phyloP scores from a whole-genome alignment of 30 jellyfish, hydroid and myxozoan genomes.

The Cassiopea xamachana region DNA sequence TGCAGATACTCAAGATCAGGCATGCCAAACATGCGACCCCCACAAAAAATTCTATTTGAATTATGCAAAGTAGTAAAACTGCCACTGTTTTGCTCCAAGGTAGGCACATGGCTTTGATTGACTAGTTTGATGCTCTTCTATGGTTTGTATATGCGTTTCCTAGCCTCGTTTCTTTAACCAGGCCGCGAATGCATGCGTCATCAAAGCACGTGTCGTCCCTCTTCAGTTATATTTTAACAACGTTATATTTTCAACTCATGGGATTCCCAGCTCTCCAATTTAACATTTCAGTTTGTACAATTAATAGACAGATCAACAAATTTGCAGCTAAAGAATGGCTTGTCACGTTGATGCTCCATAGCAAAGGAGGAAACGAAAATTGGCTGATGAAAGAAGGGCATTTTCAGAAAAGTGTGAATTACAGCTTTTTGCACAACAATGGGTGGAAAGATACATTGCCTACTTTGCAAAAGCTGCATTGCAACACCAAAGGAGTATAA shows the following conservation, averaged over 20 bases:
- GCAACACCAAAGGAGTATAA: neutral
- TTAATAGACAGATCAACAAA: neutral
- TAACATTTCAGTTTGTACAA: neutral
- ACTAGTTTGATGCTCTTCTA: neutral
- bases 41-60: neutral
- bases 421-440: neutral
- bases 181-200: neutral
- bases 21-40: neutral
- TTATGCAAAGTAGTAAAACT: neutral
- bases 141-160: neutral
- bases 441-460: neutral
- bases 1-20: too few relatives aligned
- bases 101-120: neutral
- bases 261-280: neutral
- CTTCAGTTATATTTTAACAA: neutral
- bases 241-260: neutral
- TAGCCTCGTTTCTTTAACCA: neutral
- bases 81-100: neutral
- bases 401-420: neutral
- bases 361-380: neutral
- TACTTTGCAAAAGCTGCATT: neutral
- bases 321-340: neutral
- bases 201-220: neutral
- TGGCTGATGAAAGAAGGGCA: neutral
- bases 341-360: neutral